phyloP scores from a whole-genome alignment of 2,797 vertebrate genomes.

The Gadopsis marmoratus region DNA sequence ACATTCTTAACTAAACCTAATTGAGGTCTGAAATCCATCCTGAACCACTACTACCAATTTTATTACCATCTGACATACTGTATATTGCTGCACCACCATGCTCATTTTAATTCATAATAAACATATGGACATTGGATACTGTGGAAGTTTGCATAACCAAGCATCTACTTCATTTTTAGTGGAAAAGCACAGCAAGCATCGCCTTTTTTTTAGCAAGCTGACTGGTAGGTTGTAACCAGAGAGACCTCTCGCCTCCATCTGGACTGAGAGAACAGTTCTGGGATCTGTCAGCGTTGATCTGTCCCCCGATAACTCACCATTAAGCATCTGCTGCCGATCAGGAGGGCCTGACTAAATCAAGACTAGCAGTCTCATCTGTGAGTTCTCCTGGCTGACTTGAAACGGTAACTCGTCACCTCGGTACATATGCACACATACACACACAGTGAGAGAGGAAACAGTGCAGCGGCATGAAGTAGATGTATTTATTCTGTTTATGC shows the following conservation, averaged over 20 bases:
- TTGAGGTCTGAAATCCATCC: slow-evolving; percentile 13
- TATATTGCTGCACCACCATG: neutral
- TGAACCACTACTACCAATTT: slow-evolving; percentile 1
- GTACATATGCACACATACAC: neutral
- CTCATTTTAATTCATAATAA: slow-evolving; percentile 3
- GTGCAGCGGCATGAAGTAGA: neutral
- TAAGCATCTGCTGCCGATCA: slow-evolving; percentile 45
- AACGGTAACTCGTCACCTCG: neutral
- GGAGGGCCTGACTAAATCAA: slow-evolving; percentile 35
- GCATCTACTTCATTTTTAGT: neutral
- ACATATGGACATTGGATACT: neutral
- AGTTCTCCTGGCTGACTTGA: slow-evolving; percentile 21
- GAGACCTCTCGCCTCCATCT: slow-evolving; percentile 40
- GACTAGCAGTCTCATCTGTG: slow-evolving; percentile 41
- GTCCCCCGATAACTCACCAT: slow-evolving; percentile 56
- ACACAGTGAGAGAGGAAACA: neutral
- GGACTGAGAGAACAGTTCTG: slow-evolving; percentile 28
- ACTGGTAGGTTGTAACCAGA: slow-evolving; percentile 12
- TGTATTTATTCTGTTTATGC: neutral
- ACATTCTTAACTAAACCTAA: slow-evolving; percentile 32
- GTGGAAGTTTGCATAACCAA: neutral
- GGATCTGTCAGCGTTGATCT: slow-evolving; percentile 61
- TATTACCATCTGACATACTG: neutral
- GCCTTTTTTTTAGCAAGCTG: neutral
- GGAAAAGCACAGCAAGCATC: neutral